A percentile compares a stretch with the other conserved stretches of the same genome.
These are phyloP conservation scores for Sturnus vulgaris DNA, from an alignment of 2,113 vertebrate species.

Conservation along the genomic window DNA sequence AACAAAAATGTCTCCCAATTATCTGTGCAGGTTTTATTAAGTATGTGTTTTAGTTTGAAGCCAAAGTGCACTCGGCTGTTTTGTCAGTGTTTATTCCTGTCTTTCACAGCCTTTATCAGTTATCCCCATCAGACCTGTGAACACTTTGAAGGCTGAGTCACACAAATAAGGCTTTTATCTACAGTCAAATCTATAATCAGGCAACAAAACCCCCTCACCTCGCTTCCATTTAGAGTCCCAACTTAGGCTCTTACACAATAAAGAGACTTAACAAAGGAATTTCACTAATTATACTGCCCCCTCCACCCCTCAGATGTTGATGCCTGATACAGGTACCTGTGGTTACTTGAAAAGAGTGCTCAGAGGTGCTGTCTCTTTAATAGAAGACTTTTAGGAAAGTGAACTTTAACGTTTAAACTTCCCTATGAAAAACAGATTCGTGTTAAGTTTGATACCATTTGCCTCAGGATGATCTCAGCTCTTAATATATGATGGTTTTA, in stretches of 20 bases:
- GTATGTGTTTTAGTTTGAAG: slow-evolving; percentile 9
- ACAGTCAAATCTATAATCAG: slow-evolving; percentile 24
- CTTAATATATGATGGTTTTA: slow-evolving; percentile 75
- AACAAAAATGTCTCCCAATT: neutral
- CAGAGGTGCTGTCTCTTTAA: slow-evolving; percentile 1
- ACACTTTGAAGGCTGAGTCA: neutral
- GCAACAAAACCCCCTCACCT: slow-evolving; percentile 4
- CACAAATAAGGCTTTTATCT: slow-evolving; percentile 45
- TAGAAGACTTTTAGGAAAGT: slow-evolving; percentile 29
- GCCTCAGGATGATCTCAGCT: slow-evolving; percentile 72
- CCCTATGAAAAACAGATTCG: slow-evolving; percentile 60
- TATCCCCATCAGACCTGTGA: slow-evolving; percentile 41
- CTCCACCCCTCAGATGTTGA: slow-evolving; percentile 31
- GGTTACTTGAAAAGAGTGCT: neutral
- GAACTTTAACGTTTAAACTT: slow-evolving; percentile 56
- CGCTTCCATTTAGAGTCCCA: neutral
- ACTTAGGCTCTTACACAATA: neutral
- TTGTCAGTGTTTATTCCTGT: slow-evolving; percentile 56
- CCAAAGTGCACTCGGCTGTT: neutral
- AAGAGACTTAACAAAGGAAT: slow-evolving; percentile 40
- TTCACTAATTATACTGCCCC: slow-evolving; percentile 35
- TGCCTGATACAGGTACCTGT: slow-evolving; percentile 23
- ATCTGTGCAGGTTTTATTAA: slow-evolving; percentile 16
- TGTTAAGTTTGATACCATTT: slow-evolving; percentile 67
- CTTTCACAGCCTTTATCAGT: slow-evolving; percentile 53